Evolutionary conservation across 2,797 vertebrate species (phyloP), one percentile per base, ranked within the genome.

Genomic region (Acrossocheilus fasciatus): DNA sequence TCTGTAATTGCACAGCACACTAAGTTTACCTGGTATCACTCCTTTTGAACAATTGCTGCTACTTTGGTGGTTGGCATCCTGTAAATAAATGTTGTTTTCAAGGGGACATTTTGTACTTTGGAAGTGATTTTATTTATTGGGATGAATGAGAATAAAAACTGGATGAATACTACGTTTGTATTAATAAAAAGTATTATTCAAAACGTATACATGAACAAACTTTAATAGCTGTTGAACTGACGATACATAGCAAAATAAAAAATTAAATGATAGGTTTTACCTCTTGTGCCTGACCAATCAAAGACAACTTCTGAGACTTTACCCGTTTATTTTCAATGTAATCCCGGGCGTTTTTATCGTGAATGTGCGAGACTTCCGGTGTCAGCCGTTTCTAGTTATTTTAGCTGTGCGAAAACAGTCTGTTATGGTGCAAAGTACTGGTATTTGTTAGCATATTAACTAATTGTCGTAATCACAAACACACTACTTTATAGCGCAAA

Each of bases 71-170:
- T 23, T 45, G n/a, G 62, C 74, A 57, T 26, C 6, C 62, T 85
- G 83, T 85, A 85, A 85, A 85, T 78, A 85, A 85, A 85, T 78
- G 39, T 75, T 39, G 18, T 52, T 85, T 78, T 85, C 64, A 57
- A 59, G 47, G 75, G 62, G 75, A 69, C 30, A 12, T 12, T 18
- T 39, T 43, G 45, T 45, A 2, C 17, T n/a, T n/a, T 6, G 34
- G 17, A 20, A 30, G 47, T 77, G 20, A 30, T 30, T 30, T 77
- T 39, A 72, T 73, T 82, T 57, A 23, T 7, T 66, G 17, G 30
- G 30, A 17, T 34, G 6, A 30, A 34, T 34, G 14, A 66, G 6
- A 66, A 17, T 34, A 30, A 34, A 66, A 3, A 30, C 62, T 15
- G 62, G 23, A 62, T 62, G 5, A 14, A 30, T 64, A 23, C 20